These are phyloP conservation scores for Oncopodura yosiiana DNA, from an alignment of 1,140 invertebrate species.

Conservation along the genomic window DNA sequence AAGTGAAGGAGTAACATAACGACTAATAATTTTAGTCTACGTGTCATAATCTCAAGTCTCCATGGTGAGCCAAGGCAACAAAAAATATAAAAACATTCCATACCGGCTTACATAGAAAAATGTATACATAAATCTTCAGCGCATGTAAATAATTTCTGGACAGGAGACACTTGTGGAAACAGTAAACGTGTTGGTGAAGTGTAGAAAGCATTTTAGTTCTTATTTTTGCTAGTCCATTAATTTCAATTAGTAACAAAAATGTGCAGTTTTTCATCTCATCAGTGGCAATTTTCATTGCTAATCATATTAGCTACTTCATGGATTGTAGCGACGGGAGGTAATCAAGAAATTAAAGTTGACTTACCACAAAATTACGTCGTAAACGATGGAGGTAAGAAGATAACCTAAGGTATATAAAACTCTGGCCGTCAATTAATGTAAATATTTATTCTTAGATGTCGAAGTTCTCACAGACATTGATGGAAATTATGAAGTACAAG, in stretches of 20 bases:
- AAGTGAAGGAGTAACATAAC: no score
- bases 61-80: no score
- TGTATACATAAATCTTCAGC: no score
- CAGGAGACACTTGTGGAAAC: no score
- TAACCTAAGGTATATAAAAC: neutral
- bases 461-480: slow-evolving; percentile 34
- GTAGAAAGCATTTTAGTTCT: no score
- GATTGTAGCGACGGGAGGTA: neutral
- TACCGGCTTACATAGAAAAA: no score
- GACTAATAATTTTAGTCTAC: no score
- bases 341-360: slow-evolving; percentile 2
- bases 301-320: neutral
- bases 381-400: slow-evolving; percentile 27
- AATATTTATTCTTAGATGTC: slow-evolving; percentile 33
- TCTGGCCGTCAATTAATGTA: neutral
- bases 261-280: neutral
- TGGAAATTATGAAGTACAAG: slow-evolving; percentile 38
- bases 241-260: neutral
- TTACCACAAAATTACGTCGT: slow-evolving; percentile 21
- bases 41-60: no score
- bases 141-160: no score
- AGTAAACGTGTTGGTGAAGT: no score
- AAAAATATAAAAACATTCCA: no score
- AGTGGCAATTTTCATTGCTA: neutral
- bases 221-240: neutral